Conservation (phyloP, 1,140 invertebrate species). For the Zaprionus taronus region DNA sequence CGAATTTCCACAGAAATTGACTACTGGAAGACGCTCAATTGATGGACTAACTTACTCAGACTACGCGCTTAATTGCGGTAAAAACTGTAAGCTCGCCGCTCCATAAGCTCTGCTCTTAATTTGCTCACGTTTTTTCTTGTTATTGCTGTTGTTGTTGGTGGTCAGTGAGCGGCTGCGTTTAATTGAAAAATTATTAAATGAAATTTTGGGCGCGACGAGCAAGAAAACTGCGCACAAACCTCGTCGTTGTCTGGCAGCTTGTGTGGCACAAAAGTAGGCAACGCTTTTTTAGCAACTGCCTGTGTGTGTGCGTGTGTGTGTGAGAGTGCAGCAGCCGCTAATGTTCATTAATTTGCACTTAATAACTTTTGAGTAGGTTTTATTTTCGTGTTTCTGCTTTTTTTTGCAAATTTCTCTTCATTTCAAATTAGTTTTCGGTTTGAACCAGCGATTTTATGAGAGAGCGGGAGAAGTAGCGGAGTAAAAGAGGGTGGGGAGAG, state of each 20-base stretch:
- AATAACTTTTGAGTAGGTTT: constrained; percentile 79
- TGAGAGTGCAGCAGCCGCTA: constrained; percentile 57
- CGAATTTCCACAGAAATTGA: background rate
- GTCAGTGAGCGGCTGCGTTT: constrained; percentile 69
- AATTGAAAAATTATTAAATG: constrained; percentile 83
- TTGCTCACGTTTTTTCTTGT: constrained; percentile 12
- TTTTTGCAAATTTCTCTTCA: constrained; percentile 53
- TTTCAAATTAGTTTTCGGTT: constrained; percentile 72
- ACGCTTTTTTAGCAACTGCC: constrained; percentile 15
- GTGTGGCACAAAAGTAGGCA: constrained; percentile 61
- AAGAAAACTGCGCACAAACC: constrained; percentile 16
- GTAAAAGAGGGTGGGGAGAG: background rate
- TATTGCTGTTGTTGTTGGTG: constrained; percentile 17
- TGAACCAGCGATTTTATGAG: constrained; percentile 58
- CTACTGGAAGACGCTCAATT: constrained; percentile 4
- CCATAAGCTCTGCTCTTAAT: constrained; percentile 33
- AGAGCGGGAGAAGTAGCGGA: background rate
- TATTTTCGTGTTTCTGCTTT: constrained; percentile 53
- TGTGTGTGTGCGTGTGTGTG: constrained; percentile 12
- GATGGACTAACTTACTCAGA: constrained; percentile 24
- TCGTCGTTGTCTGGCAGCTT: constrained; percentile 31
- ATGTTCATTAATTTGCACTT: constrained; percentile 82
- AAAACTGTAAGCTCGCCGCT: constrained; percentile 42
- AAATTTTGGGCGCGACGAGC: constrained; percentile 56
- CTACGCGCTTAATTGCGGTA: constrained; percentile 51